These are phyloP conservation scores for Platycnemis pennipes DNA, from an alignment of 2,888 invertebrate species.

Conservation along the genomic window DNA sequence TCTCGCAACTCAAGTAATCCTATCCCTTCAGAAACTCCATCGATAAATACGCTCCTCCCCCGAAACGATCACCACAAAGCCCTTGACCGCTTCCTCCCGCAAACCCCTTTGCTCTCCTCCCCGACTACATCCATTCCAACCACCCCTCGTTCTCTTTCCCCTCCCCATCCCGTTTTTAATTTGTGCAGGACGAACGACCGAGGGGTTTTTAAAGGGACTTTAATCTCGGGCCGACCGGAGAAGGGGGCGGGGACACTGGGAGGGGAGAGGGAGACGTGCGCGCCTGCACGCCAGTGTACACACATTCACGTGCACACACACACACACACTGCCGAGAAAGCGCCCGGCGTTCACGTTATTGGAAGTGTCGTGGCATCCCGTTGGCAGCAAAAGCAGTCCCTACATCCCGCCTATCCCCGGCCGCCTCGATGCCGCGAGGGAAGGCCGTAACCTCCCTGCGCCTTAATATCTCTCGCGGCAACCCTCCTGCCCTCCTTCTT, in stretches of 20 bases:
- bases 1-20: constrained; percentile 44
- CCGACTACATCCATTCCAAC: no score
- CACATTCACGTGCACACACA: background rate
- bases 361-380: background rate
- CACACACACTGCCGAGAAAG: no score
- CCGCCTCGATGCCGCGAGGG: background rate
- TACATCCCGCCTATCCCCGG: background rate
- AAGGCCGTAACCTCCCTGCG: background rate
- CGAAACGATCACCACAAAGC: background rate
- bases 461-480: background rate
- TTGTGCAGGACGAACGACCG: background rate
- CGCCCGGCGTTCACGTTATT: background rate
- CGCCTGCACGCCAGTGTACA: no score
- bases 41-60: background rate
- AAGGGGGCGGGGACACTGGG: no score
- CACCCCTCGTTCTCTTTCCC: background rate
- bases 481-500: background rate
- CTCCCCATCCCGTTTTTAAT: background rate
- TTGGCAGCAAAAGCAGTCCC: background rate
- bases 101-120: background rate
- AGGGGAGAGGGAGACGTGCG: no score
- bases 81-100: background rate
- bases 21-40: constrained; percentile 40
- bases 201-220: background rate
- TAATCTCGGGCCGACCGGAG: background rate